Evolutionary conservation across 1,140 invertebrate species (phyloP).

Genomic region (Aleiodes sp.): DNA sequence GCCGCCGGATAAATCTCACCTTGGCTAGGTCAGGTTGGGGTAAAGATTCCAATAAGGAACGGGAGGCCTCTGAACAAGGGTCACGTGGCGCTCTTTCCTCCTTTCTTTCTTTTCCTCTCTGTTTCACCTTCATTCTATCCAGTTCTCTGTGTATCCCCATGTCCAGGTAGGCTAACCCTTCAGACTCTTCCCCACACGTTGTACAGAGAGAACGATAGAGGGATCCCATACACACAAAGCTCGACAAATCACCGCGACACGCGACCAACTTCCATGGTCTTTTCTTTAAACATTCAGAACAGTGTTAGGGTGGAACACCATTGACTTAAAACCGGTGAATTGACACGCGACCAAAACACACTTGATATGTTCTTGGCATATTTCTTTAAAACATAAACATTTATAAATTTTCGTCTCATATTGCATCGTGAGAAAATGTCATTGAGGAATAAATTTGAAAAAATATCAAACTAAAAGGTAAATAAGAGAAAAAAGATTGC

Average conservation of each 20-base stretch:
- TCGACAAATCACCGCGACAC: conserved; percentile 60
- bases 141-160: conserved; percentile 24
- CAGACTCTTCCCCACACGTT: neutral
- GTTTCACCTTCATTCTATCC: neutral
- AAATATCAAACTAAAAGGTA: neutral
- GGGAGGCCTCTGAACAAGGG: conserved; percentile 36
- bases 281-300: conserved; percentile 50
- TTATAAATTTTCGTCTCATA: no score
- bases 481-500: neutral
- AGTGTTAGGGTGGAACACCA: conserved; percentile 7
- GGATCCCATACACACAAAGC: conserved; percentile 36
- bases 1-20: conserved; percentile 58
- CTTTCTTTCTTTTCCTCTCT: conserved; percentile 31
- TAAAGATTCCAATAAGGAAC: conserved; percentile 52
- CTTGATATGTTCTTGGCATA: neutral
- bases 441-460: neutral
- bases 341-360: conserved; percentile 24
- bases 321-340: conserved; percentile 38
- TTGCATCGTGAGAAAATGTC: no score
- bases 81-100: conserved; percentile 29
- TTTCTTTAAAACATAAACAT: neutral
- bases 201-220: neutral
- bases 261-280: conserved; percentile 54
- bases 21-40: conserved; percentile 58
- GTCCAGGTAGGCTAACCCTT: conserved; percentile 43